phyloP scores from a whole-genome alignment of 2,797 vertebrate species.

The Syngnathus acus region DNA sequence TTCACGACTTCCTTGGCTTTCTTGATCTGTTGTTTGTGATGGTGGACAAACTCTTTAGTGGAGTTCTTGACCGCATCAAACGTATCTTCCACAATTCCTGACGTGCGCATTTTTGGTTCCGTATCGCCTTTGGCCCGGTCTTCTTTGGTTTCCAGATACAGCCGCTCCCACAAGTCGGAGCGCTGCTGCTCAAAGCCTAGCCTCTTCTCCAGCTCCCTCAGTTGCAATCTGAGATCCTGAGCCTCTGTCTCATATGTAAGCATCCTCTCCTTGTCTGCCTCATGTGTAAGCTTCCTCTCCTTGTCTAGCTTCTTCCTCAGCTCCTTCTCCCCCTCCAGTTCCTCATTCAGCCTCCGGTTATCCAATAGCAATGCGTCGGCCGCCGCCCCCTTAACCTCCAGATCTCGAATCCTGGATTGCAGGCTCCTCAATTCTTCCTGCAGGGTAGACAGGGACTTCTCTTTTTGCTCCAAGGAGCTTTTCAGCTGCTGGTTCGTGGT shows the following conservation, averaged over 20 bases:
- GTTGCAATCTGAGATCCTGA: slow-evolving; percentile 67
- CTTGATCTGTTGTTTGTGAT: slow-evolving; percentile 97
- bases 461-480: neutral
- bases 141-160: slow-evolving; percentile 90
- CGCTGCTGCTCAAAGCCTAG: slow-evolving; percentile 91
- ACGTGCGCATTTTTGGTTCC: slow-evolving; percentile 73
- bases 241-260: slow-evolving; percentile 46
- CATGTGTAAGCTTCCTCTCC: neutral
- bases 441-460: slow-evolving; percentile 63
- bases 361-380: slow-evolving; percentile 73
- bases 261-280: slow-evolving; percentile 37
- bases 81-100: slow-evolving; percentile 88
- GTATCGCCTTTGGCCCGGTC: slow-evolving; percentile 74
- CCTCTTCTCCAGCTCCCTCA: slow-evolving; percentile 83
- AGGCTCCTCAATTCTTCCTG: slow-evolving; percentile 81
- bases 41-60: slow-evolving; percentile 92
- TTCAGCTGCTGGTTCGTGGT: slow-evolving; percentile 68
- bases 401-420: slow-evolving; percentile 73
- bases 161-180: slow-evolving; percentile 91
- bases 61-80: slow-evolving; percentile 98
- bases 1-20: slow-evolving; percentile 96
- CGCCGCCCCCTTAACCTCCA: slow-evolving; percentile 72
- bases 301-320: slow-evolving; percentile 53
- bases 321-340: slow-evolving; percentile 73
- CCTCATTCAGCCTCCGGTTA: slow-evolving; percentile 80